These are phyloP conservation scores for Muricea muricata DNA, from an alignment of 92 coral and sea anemone genomes.

Conservation along the genomic window DNA sequence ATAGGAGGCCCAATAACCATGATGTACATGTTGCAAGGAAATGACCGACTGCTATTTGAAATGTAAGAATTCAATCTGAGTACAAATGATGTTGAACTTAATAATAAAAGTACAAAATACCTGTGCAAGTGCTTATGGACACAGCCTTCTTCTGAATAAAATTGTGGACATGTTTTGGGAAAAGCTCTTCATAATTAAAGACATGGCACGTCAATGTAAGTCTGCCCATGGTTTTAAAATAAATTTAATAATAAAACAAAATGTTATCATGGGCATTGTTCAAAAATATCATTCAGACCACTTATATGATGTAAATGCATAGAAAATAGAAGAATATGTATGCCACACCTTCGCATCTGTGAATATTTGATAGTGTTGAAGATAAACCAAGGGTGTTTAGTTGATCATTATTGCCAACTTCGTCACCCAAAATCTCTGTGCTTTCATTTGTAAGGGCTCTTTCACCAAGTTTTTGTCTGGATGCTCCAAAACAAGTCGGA, in stretches of 20 bases:
- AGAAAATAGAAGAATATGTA: background rate
- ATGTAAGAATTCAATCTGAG: too few species aligned
- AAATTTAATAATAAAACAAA: background rate
- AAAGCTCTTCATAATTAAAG: too few species aligned
- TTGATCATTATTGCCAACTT: slow-evolving; percentile 41
- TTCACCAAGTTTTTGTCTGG: background rate
- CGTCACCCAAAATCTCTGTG: slow-evolving; percentile 15
- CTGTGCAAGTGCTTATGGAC: too few species aligned
- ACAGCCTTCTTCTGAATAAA: too few species aligned
- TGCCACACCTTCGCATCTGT: slow-evolving; percentile 34
- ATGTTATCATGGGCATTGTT: background rate
- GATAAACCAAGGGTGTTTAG: slow-evolving; percentile 18
- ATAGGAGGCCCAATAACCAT: slow-evolving; percentile 31
- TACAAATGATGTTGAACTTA: too few species aligned
- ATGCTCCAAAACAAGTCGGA: background rate
- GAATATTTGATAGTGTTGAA: slow-evolving; percentile 8
- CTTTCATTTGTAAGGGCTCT: background rate
- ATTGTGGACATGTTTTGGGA: too few species aligned
- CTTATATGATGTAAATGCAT: background rate
- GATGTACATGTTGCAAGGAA: too few species aligned
- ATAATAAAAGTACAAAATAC: too few species aligned
- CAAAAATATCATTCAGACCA: background rate
- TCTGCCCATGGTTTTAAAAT: slow-evolving; percentile 45
- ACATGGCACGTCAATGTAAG: too few species aligned
- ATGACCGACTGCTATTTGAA: too few species aligned